Percentiles rank a stretch among this genome's conserved stretches.
Conservation (phyloP, 2,113 vertebrate genomes). For the Nerophis ophidion region DNA sequence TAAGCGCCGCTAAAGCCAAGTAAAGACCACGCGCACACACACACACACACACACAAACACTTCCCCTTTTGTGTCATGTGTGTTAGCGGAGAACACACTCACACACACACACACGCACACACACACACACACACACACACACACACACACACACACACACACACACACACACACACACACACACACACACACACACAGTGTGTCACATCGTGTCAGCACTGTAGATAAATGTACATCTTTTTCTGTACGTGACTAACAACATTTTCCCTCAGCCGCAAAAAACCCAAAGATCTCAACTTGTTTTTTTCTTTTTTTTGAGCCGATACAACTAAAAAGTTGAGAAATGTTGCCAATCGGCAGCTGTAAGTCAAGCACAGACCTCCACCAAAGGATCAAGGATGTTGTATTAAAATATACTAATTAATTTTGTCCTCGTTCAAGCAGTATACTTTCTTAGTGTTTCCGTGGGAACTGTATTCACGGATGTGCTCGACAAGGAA, state of each 20-base stretch:
- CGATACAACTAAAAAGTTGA: too few relatives aligned
- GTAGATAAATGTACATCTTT: background rate
- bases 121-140: background rate
- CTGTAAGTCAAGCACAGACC: too few relatives aligned
- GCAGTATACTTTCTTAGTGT: too few relatives aligned
- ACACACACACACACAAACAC: background rate
- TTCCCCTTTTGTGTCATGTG: constrained; percentile 3
- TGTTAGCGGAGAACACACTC: background rate
- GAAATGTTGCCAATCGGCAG: too few relatives aligned
- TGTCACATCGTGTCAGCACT: background rate
- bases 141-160: background rate
- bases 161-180: background rate
- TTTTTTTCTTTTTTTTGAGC: too few relatives aligned
- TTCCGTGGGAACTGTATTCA: too few relatives aligned
- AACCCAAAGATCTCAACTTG: too few relatives aligned
- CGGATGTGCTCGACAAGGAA: too few relatives aligned
- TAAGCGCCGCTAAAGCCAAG: background rate
- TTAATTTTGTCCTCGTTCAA: too few relatives aligned
- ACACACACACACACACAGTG: background rate
- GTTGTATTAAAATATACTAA: too few relatives aligned
- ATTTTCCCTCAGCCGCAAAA: too few relatives aligned
- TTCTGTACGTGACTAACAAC: background rate
- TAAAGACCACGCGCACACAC: background rate
- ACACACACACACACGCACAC: background rate
- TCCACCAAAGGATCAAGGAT: too few relatives aligned